These are phyloP conservation scores for Enteromius mattozi DNA, from an alignment of 2,797 vertebrate genomes.

Conservation along the genomic window DNA sequence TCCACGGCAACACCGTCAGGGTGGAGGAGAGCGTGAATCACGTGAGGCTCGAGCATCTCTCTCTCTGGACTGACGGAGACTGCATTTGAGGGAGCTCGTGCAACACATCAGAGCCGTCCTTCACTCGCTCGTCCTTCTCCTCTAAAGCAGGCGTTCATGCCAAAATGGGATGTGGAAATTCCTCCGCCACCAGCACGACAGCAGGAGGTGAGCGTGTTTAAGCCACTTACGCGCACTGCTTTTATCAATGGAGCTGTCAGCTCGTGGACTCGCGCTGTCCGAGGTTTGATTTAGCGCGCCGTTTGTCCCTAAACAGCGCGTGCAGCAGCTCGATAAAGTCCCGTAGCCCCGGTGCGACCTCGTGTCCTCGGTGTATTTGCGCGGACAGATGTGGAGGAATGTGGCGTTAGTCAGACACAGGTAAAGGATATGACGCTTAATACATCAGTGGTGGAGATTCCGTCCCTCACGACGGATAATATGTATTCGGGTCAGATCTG, in stretches of 20 bases:
- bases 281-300: constrained; percentile 4
- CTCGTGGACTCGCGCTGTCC: constrained; percentile 50
- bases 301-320: not conserved
- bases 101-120: constrained; percentile 61
- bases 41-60: constrained; percentile 77
- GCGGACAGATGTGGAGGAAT: constrained; percentile 31
- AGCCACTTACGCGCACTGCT: not conserved
- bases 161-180: constrained; percentile 86
- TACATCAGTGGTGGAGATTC: constrained; percentile 6
- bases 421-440: not conserved
- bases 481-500: constrained; percentile 39
- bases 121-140: constrained; percentile 51
- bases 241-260: constrained; percentile 18
- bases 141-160: constrained; percentile 63
- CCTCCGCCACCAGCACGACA: constrained; percentile 79
- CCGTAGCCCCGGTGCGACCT: not conserved
- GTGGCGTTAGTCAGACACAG: not conserved
- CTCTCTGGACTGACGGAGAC: constrained; percentile 62
- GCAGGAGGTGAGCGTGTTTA: constrained; percentile 74
- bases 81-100: constrained; percentile 54
- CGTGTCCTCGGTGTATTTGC: not conserved
- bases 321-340: not conserved
- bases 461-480: not conserved
- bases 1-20: constrained; percentile 79
- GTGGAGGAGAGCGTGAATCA: constrained; percentile 81